Conservation (phyloP, 1,140 invertebrate genomes). For the fruit fly (Drosophila melanogaster) region DNA sequence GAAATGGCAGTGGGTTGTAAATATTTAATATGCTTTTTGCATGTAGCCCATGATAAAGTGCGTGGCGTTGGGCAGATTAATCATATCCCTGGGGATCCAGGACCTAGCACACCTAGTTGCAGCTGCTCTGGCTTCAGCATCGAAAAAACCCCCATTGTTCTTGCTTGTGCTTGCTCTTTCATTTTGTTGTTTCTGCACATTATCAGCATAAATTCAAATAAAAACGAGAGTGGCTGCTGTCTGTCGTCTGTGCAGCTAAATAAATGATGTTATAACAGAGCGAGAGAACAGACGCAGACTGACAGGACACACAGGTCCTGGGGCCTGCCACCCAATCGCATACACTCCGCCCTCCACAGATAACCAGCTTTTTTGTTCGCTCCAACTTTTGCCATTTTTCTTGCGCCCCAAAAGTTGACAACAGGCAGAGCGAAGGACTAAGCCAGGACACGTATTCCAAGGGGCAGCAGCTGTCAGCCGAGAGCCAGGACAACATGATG, state of each 20-base stretch:
- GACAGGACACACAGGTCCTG: conserved; percentile 65
- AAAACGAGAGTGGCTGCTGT: conserved; percentile 59
- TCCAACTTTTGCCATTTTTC: conserved; percentile 74
- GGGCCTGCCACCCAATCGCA: conserved; percentile 57
- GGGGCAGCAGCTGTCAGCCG: conserved; percentile 61
- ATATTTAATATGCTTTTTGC: conserved; percentile 74
- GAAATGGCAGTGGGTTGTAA: conserved; percentile 45
- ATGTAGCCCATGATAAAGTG: conserved; percentile 70
- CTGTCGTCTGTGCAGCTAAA: conserved; percentile 67
- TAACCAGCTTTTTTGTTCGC: neutral
- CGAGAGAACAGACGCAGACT: conserved; percentile 37
- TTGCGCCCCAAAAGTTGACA: conserved; percentile 68
- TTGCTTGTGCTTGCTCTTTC: conserved; percentile 3
- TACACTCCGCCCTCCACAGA: conserved; percentile 9
- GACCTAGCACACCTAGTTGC: conserved; percentile 27
- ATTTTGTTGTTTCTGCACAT: conserved; percentile 50
- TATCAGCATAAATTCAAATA: conserved; percentile 83
- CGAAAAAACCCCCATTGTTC: conserved; percentile 57
- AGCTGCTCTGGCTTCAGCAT: conserved; percentile 22
- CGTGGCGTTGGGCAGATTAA: conserved; percentile 73
- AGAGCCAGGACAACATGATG: conserved; percentile 65
- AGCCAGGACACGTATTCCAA: conserved; percentile 73
- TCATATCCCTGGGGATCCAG: conserved; percentile 46
- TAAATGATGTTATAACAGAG: conserved; percentile 82
- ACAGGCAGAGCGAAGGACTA: conserved; percentile 56